Percentiles rank a stretch among this genome's conserved stretches.
Conservation (phyloP, 2,113 vertebrate species). For the Indicator indicator region DNA sequence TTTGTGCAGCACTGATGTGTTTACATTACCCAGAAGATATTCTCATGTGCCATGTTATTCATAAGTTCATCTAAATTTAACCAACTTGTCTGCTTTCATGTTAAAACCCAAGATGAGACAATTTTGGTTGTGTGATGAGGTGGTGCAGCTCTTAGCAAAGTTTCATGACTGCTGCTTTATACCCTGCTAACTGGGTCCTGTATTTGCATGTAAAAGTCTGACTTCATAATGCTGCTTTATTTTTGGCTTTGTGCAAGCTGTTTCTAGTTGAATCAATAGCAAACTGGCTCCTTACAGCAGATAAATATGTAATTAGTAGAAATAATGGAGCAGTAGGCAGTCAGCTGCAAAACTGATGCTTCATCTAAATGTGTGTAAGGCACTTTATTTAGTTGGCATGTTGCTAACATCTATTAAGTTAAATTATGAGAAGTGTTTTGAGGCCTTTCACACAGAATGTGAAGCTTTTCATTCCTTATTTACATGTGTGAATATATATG, state of each 20-base stretch:
- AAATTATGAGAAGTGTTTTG: constrained; percentile 73
- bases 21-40: background rate
- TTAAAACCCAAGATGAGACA: background rate
- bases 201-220: constrained; percentile 63
- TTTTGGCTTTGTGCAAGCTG: constrained; percentile 65
- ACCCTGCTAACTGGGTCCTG: background rate
- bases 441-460: constrained; percentile 60
- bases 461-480: constrained; percentile 65
- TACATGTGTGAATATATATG: constrained; percentile 59
- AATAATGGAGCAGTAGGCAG: constrained; percentile 63
- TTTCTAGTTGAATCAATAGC: constrained; percentile 58
- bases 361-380: constrained; percentile 57
- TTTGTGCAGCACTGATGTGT: background rate
- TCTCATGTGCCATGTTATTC: background rate
- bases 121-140: background rate
- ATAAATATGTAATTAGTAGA: constrained; percentile 76
- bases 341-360: constrained; percentile 70
- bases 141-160: background rate
- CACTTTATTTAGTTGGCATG: constrained; percentile 70
- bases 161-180: background rate
- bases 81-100: background rate
- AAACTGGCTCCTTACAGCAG: constrained; percentile 63
- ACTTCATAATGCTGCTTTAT: constrained; percentile 55
- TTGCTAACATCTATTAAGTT: constrained; percentile 71
- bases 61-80: background rate